Evolutionary conservation across 2,888 invertebrate species (phyloP).

Genomic region (Alviniconcha strummeri): DNA sequence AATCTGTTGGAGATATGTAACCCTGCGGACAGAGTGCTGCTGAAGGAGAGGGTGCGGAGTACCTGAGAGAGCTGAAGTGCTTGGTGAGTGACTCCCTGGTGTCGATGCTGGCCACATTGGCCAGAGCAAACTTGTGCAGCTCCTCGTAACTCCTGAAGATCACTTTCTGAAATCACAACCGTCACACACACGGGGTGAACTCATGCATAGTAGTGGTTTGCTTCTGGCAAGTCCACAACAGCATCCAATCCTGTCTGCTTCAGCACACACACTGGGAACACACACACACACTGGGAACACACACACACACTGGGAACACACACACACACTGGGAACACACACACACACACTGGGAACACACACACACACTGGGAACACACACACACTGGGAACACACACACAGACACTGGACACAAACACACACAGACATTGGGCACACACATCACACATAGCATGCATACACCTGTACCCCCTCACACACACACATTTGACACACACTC

Average conservation of each 20-base stretch:
- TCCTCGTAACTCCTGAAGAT: conserved; percentile 94
- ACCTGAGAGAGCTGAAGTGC: conserved; percentile 82
- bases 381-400: too few relatives aligned
- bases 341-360: not conserved
- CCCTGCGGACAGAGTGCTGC: too few relatives aligned
- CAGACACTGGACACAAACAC: not conserved
- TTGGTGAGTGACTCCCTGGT: conserved; percentile 87
- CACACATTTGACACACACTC: not conserved
- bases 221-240: too few relatives aligned
- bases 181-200: not conserved
- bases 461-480: not conserved
- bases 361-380: too few relatives aligned
- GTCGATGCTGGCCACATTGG: conserved; percentile 97
- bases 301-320: not conserved
- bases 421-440: not conserved
- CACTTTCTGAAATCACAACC: conserved; percentile 82
- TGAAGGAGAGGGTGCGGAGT: too few relatives aligned
- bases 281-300: not conserved
- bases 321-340: too few relatives aligned
- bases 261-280: too few relatives aligned
- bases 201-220: too few relatives aligned
- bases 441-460: not conserved
- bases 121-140: conserved; percentile 89
- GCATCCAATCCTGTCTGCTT: too few relatives aligned
- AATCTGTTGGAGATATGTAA: too few relatives aligned